Evolutionary conservation across 2,888 invertebrate species (phyloP).

Genomic region (Tethea ocularis): DNA sequence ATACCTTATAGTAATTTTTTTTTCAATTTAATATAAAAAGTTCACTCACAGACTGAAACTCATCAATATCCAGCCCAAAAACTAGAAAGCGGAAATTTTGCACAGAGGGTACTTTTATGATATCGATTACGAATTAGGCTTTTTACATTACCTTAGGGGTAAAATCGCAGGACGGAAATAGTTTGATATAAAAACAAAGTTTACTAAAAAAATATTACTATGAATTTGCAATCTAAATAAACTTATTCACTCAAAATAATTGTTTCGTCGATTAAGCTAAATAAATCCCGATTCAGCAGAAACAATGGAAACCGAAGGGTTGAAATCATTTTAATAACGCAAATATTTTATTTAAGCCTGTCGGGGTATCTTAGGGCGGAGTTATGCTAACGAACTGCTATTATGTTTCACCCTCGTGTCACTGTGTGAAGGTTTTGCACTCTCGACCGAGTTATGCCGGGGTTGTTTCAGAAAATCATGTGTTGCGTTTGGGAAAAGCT

Average conservation of each 20-base stretch:
- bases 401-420: conserved; percentile 77
- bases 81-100: too few species aligned
- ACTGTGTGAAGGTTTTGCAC: conserved; percentile 82
- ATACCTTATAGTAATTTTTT: background rate
- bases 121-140: too few species aligned
- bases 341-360: conserved; percentile 70
- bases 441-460: conserved; percentile 77
- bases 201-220: too few species aligned
- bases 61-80: too few species aligned
- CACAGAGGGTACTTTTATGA: too few species aligned
- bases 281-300: conserved; percentile 43
- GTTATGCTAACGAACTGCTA: conserved; percentile 80
- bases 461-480: conserved; percentile 77
- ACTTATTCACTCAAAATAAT: background rate
- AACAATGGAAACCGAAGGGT: conserved; percentile 45
- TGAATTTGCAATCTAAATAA: background rate
- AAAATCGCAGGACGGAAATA: too few species aligned
- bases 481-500: conserved; percentile 72
- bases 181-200: too few species aligned
- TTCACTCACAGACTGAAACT: too few species aligned
- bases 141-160: too few species aligned
- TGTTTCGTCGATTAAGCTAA: conserved; percentile 12
- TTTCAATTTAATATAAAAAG: background rate
- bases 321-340: conserved; percentile 66
- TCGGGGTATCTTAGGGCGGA: conserved; percentile 53